Conservation (phyloP, 2,888 invertebrate species). For the Campoletis raptor region DNA sequence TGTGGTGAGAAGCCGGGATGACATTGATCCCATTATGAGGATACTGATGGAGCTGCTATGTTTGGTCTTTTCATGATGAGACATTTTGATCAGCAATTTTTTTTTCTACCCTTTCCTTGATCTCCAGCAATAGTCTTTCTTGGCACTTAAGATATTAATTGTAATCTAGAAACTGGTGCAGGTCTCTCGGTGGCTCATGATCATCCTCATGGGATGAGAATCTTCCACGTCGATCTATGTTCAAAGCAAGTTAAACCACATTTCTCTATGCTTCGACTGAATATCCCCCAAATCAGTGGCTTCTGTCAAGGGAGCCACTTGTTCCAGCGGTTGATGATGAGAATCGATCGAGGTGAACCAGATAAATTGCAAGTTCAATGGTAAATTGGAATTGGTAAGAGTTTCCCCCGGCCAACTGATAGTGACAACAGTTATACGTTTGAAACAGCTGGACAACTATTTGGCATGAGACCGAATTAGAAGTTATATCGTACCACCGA, state of each 20-base stretch:
- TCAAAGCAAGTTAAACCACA: not conserved
- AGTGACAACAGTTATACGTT: not conserved
- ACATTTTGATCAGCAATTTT: slow-evolving; percentile 10
- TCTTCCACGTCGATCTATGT: not conserved
- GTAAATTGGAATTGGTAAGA: not conserved
- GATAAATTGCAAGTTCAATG: slow-evolving; percentile 39
- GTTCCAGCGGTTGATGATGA: slow-evolving; percentile 38
- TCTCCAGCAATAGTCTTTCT: slow-evolving; percentile 12
- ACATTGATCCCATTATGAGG: slow-evolving; percentile 44
- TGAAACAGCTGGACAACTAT: not conserved
- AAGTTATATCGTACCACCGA: not conserved
- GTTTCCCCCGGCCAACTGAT: not conserved
- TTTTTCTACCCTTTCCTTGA: not conserved
- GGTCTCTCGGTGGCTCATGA: not conserved
- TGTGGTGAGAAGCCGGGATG: slow-evolving; percentile 44
- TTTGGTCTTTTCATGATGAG: slow-evolving; percentile 1
- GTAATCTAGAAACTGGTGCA: not conserved
- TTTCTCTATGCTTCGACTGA: not conserved
- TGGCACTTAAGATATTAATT: not conserved
- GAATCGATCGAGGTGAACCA: slow-evolving; percentile 51
- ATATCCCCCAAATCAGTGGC: slow-evolving; percentile 32
- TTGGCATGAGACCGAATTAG: not conserved
- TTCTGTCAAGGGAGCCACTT: slow-evolving; percentile 16
- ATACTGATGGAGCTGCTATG: slow-evolving; percentile 41
- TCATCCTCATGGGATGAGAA: slow-evolving; percentile 1